Conservation (phyloP, 2,797 vertebrate genomes). For the Lagocephalus sceleratus region DNA sequence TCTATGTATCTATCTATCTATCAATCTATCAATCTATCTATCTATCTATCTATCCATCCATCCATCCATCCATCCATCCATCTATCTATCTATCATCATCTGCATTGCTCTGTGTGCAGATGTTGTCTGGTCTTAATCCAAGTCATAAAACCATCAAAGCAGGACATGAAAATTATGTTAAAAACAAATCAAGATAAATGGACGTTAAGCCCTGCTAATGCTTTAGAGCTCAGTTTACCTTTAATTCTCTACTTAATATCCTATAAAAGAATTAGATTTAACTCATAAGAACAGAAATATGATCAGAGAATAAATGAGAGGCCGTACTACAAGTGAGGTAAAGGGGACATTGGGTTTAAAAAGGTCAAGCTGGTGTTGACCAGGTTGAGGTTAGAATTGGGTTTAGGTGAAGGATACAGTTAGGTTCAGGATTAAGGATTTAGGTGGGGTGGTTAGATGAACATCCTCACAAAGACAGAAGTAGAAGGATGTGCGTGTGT, state of each 20-base stretch:
- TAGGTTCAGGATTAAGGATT: too few relatives aligned
- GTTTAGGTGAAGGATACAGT: too few relatives aligned
- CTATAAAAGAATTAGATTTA: too few relatives aligned
- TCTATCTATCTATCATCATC: too few relatives aligned
- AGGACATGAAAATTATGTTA: conserved; percentile 31
- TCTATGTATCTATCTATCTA: too few relatives aligned
- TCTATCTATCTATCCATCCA: background rate
- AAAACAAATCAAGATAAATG: conserved; percentile 29
- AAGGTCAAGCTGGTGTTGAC: too few relatives aligned
- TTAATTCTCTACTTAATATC: conserved; percentile 7
- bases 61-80: too few relatives aligned
- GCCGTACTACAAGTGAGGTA: background rate
- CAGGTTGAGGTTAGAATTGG: too few relatives aligned
- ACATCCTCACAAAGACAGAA: conserved; percentile 5
- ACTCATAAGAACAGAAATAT: conserved; percentile 3
- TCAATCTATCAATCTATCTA: too few relatives aligned
- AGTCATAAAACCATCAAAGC: conserved; percentile 15
- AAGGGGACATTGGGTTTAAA: background rate
- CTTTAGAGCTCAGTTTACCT: conserved; percentile 18
- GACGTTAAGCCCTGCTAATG: conserved; percentile 39
- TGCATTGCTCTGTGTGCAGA: conserved; percentile 12
- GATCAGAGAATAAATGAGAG: background rate
- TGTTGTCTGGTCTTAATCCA: conserved; percentile 23
- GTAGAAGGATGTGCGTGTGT: conserved; percentile 4
- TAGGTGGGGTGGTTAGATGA: too few relatives aligned